A percentile compares a stretch with the other conserved stretches of the same genome.
Conservation (phyloP, 2,797 vertebrate genomes). For the Pantherophis vulpinus region DNA sequence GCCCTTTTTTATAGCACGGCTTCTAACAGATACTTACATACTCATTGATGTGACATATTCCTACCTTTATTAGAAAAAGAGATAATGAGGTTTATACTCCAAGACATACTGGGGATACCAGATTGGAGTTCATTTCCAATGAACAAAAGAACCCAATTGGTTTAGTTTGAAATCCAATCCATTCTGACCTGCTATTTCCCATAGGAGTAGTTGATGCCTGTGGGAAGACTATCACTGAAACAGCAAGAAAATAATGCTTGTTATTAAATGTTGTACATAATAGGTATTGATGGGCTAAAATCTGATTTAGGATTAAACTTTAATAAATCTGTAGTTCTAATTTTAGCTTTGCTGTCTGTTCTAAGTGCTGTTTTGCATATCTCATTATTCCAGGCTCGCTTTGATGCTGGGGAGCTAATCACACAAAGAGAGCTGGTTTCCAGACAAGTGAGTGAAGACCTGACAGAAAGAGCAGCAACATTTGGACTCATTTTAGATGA, state of each 20-base stretch:
- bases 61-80: not conserved
- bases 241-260: not conserved
- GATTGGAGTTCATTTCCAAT: not conserved
- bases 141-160: not conserved
- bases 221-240: not conserved
- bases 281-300: not conserved
- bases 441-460: slow-evolving; percentile 93
- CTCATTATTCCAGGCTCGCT: slow-evolving; percentile 80
- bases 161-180: not conserved
- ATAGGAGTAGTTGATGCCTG: not conserved
- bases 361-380: not conserved
- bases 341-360: not conserved
- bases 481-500: slow-evolving; percentile 97
- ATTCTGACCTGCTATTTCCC: not conserved
- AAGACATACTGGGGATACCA: not conserved
- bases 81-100: not conserved
- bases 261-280: not conserved
- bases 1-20: not conserved
- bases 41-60: not conserved
- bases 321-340: not conserved
- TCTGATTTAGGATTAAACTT: not conserved
- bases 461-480: slow-evolving; percentile 89
- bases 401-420: slow-evolving; percentile 95
- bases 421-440: slow-evolving; percentile 97
- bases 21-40: not conserved